Conservation (phyloP, 2,888 invertebrate genomes). For the Lypha dubia region DNA sequence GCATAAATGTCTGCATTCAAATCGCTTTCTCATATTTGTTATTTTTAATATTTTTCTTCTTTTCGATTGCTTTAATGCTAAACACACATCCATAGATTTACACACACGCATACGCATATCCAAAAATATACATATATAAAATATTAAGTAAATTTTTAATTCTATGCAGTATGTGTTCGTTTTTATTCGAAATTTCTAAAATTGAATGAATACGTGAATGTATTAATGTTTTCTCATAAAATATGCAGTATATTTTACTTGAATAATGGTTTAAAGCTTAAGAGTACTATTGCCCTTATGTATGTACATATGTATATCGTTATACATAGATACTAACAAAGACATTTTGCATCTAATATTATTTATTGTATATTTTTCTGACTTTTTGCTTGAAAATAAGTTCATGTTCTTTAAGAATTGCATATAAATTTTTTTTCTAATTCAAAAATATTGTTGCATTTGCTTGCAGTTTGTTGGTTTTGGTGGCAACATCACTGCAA, state of each 20-base stretch:
- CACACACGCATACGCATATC: too few relatives aligned
- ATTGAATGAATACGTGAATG: background rate
- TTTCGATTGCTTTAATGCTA: slow-evolving; percentile 42
- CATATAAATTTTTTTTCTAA: slow-evolving; percentile 1
- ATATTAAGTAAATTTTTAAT: background rate
- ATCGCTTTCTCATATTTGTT: slow-evolving; percentile 26
- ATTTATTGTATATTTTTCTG: background rate
- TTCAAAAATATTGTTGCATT: background rate
- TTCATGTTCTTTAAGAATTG: background rate
- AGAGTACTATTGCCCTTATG: too few relatives aligned
- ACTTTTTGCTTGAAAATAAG: background rate
- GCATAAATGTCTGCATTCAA: slow-evolving; percentile 14
- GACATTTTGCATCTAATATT: background rate
- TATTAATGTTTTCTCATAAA: too few relatives aligned
- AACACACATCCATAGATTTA: too few relatives aligned
- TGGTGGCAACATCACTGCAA: slow-evolving; percentile 8
- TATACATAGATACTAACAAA: too few relatives aligned
- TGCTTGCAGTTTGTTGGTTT: slow-evolving; percentile 10
- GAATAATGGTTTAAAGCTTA: too few relatives aligned
- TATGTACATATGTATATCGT: too few relatives aligned
- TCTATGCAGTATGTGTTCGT: background rate
- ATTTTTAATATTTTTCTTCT: slow-evolving; percentile 32
- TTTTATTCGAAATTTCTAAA: slow-evolving; percentile 18
- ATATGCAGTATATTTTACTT: too few relatives aligned
- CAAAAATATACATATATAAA: background rate